Evolutionary conservation across 2,888 invertebrate species (phyloP).

Genomic region (Microctonus aethiopoides): DNA sequence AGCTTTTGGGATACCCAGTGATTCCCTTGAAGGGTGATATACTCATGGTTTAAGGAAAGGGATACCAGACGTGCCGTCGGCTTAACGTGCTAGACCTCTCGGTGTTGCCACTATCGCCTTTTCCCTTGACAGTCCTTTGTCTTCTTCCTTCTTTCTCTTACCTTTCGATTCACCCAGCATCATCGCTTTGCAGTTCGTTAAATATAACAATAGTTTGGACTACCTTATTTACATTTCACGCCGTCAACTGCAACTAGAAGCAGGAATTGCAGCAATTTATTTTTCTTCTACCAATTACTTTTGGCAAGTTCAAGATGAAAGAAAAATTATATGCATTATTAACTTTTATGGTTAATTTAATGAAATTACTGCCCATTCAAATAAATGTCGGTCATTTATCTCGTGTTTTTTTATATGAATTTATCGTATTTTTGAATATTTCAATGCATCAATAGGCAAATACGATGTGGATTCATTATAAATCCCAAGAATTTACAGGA

Average conservation of each 20-base stretch:
- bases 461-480: not conserved
- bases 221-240: not conserved
- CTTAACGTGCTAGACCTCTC: conserved; percentile 28
- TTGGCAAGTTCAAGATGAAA: no score
- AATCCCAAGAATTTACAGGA: no score
- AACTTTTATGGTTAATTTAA: no score
- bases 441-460: not conserved
- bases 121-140: not conserved
- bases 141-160: not conserved
- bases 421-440: not conserved
- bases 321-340: no score
- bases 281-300: no score
- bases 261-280: not conserved
- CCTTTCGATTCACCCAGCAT: not conserved
- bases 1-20: conserved; percentile 21
- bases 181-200: no score
- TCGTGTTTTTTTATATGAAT: conserved; percentile 19
- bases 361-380: not conserved
- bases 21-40: conserved; percentile 5
- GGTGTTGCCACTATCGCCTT: not conserved
- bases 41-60: not conserved
- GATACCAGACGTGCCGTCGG: conserved; percentile 16
- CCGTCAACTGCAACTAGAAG: no score
- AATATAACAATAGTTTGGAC: no score
- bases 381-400: no score